Conservation (phyloP, 1,140 invertebrate species). For the Oncopeltus fasciatus region DNA sequence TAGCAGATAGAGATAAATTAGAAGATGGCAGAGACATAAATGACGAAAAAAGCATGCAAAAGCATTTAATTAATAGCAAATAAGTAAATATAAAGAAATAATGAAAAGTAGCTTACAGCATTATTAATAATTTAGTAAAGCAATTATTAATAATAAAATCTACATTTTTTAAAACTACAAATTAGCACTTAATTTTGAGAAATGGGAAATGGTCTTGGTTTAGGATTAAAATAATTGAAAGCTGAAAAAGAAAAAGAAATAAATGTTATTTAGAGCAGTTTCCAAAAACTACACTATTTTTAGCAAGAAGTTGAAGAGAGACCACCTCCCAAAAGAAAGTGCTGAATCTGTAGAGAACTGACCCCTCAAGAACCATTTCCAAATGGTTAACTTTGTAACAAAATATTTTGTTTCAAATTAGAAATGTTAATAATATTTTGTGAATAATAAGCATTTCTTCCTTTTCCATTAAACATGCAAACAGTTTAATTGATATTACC, state of each 20-base stretch:
- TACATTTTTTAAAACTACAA: constrained; percentile 13
- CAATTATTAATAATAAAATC: constrained; percentile 11
- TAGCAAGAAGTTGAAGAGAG: background rate
- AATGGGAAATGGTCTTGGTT: constrained; percentile 45
- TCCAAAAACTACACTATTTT: background rate
- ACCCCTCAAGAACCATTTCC: background rate
- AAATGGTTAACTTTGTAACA: background rate
- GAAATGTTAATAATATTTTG: background rate
- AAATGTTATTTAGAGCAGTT: background rate
- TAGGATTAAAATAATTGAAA: constrained; percentile 44
- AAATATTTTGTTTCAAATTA: background rate
- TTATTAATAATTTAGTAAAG: background rate
- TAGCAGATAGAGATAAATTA: constrained; percentile 2
- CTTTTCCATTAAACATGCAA: background rate
- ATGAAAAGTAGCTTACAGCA: background rate
- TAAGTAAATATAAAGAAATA: constrained; percentile 7
- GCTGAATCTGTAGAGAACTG: constrained; percentile 3
- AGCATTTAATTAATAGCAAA: constrained; percentile 9
- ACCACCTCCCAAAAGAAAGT: background rate
- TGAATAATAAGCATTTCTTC: background rate
- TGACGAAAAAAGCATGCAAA: constrained; percentile 6
- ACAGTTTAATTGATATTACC: background rate
- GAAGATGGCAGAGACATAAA: background rate
- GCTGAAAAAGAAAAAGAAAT: constrained; percentile 41
- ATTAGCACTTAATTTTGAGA: constrained; percentile 33